phyloP scores from a whole-genome alignment of 30 jellyfish, hydroid and myxozoan genomes.

The Aurelia sp. region DNA sequence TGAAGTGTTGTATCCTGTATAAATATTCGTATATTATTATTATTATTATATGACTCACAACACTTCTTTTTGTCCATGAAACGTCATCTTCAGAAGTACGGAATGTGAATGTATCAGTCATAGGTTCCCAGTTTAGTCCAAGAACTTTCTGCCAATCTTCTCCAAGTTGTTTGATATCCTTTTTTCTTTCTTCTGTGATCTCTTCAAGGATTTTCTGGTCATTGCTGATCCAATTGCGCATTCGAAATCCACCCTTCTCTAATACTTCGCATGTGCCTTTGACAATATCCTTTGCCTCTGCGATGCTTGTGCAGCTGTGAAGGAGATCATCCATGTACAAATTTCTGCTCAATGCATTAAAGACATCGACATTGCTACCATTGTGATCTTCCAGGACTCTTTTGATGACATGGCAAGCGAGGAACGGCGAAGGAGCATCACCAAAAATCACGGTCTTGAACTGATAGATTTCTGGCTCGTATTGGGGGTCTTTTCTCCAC shows the following conservation, averaged over 20 bases:
- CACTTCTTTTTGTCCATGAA: conserved; percentile 53
- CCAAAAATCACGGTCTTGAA: conserved; percentile 46
- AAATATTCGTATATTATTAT: too few relatives aligned
- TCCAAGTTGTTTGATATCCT: conserved; percentile 41
- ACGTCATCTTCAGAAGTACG: conserved; percentile 32
- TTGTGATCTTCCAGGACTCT: conserved; percentile 48
- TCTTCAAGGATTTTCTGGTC: conserved; percentile 35
- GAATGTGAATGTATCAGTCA: conserved; percentile 43
- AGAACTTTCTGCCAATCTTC: conserved; percentile 52
- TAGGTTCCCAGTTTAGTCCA: neutral
- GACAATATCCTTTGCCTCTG: conserved; percentile 56
- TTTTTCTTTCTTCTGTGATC: conserved; percentile 48
- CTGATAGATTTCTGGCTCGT: conserved; percentile 45
- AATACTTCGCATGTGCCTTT: conserved; percentile 47
- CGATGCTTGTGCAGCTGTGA: conserved; percentile 46
- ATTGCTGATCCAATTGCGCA: conserved; percentile 45
- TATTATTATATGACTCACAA: conserved; percentile 40
- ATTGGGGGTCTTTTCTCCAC: conserved; percentile 44
- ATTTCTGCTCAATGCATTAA: conserved; percentile 29
- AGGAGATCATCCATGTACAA: conserved; percentile 61
- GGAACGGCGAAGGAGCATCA: conserved; percentile 60
- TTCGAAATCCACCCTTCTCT: conserved; percentile 52
- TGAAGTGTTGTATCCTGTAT: too few relatives aligned
- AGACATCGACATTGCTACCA: conserved; percentile 29
- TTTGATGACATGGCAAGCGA: conserved; percentile 33